Evolutionary conservation across 2,888 invertebrate genomes (phyloP), one percentile per base, ranked within the genome.

Genomic region (Colletes collaris): DNA sequence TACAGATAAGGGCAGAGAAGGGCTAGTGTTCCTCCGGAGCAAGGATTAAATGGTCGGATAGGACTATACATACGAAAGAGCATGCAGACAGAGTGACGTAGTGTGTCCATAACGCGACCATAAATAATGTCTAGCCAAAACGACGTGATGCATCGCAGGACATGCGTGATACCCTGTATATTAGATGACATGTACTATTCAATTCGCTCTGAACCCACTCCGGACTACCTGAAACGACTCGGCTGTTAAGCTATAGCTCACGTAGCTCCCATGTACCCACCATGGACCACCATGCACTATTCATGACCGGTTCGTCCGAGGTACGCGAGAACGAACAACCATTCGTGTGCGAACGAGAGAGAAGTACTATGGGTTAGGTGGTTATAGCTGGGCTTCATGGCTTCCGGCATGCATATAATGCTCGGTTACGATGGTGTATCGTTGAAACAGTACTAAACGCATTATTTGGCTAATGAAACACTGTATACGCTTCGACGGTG

Each of bases 381-480:
- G 60, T 59, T 70, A 58, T 68, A 70, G 66, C 56, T 56, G 53
- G 27, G 77, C 71, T 72, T 70, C 72, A 73, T 79, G 71, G 79
- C 77, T 78, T 82, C 81, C 82, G 83, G 83, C 78, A 81, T 85
- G 85, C 84, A 85, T 84, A 79, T 82, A 85, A 83, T 84, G 84
- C 59, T 62, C 82, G 35, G 19, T 69, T 62, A 74, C 82, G 76
- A 76, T 84, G 79, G 80, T 74, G 76, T 79, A 86, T 72, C 73
- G 79, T 70, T 85, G 85, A 86, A 86, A 79, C 82, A 81, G 64
- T 82, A 76, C 81, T 90, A 88, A 90, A 90, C 87, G 84, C 86
- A 89, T 90, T 90, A 90, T 89, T 88, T 79, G 82, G 86, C 85
- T 89, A 90, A 90, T 90, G 90, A 89, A 90, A 88, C 85, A 83